Conservation (phyloP, 2,113 vertebrate species). For the Hemichromis elongatus region DNA sequence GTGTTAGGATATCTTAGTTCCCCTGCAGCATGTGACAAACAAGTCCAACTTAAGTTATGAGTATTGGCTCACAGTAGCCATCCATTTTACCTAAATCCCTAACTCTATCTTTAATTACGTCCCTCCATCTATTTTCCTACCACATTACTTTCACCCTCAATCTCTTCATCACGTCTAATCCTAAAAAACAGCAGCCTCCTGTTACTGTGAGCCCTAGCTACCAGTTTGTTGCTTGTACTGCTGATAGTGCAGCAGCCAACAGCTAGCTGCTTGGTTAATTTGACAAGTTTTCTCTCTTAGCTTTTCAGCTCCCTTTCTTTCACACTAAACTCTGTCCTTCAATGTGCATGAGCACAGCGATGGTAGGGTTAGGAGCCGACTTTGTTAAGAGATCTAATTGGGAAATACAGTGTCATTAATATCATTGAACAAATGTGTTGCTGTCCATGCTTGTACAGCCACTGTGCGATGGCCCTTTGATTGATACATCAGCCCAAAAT, state of each 20-base stretch:
- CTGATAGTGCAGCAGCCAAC: background rate
- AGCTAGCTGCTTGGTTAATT: background rate
- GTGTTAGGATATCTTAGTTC: too few relatives aligned
- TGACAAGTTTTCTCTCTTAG: background rate
- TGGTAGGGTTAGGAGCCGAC: rapidly evolving
- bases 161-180: rapidly evolving
- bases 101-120: background rate
- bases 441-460: too few relatives aligned
- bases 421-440: background rate
- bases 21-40: too few relatives aligned
- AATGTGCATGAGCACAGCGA: background rate
- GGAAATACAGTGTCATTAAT: background rate
- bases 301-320: background rate
- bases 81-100: too few relatives aligned
- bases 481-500: background rate
- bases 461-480: background rate
- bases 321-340: background rate
- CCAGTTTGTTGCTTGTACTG: background rate
- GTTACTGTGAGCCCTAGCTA: background rate
- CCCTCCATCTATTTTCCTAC: background rate
- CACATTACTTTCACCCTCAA: background rate
- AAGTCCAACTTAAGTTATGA: too few relatives aligned
- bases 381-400: background rate
- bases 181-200: background rate
- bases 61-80: too few relatives aligned